Evolutionary conservation across 1,140 invertebrate species (phyloP).

Genomic region (Manduca sexta): DNA sequence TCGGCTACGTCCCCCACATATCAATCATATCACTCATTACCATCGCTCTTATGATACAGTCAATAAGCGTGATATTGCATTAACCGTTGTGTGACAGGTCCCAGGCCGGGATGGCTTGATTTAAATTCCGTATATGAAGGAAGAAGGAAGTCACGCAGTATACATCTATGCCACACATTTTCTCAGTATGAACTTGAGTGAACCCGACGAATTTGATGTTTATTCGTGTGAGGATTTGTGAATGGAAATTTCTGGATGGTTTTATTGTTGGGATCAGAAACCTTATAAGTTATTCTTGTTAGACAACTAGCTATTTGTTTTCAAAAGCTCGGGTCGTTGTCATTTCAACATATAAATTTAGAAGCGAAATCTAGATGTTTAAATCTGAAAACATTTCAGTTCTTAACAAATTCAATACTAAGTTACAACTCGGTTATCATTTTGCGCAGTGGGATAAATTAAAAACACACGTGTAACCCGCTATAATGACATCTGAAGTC

Average conservation of each 20-base stretch:
- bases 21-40: slow-evolving; percentile 56
- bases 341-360: too few relatives aligned
- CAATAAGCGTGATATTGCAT: slow-evolving; percentile 25
- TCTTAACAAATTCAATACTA: too few relatives aligned
- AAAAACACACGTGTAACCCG: too few relatives aligned
- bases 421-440: too few relatives aligned
- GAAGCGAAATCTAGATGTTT: too few relatives aligned
- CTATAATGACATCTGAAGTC: too few relatives aligned
- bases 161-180: slow-evolving; percentile 64
- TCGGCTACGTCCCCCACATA: slow-evolving; percentile 53
- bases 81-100: slow-evolving; percentile 15
- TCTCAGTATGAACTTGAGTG: slow-evolving; percentile 68
- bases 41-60: slow-evolving; percentile 24
- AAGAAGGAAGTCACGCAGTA: slow-evolving; percentile 64
- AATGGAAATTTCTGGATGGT: background rate
- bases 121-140: slow-evolving; percentile 71
- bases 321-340: too few relatives aligned
- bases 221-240: slow-evolving; percentile 18
- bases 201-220: slow-evolving; percentile 45
- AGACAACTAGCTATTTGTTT: too few relatives aligned
- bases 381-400: too few relatives aligned
- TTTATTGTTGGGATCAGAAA: too few relatives aligned
- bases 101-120: slow-evolving; percentile 50
- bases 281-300: too few relatives aligned
- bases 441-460: too few relatives aligned